Percentiles rank a stretch among this genome's conserved stretches.
phyloP scores from a whole-genome alignment of 1,140 invertebrate genomes.

The Neelides sp. region DNA sequence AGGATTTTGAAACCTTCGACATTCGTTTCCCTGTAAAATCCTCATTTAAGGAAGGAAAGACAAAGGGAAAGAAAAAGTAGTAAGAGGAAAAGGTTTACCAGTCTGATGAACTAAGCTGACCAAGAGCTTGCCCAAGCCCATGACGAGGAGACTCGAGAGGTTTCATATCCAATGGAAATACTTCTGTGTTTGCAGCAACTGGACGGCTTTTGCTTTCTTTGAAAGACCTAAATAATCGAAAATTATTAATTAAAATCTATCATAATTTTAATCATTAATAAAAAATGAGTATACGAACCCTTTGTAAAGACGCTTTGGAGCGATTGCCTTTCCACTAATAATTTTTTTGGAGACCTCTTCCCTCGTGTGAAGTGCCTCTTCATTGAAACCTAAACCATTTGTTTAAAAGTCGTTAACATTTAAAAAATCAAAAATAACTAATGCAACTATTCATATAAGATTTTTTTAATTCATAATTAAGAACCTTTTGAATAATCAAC shows the following conservation, averaged over 20 bases:
- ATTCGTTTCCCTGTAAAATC: slow-evolving; percentile 60
- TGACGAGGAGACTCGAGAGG: slow-evolving; percentile 48
- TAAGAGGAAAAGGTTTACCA: slow-evolving; percentile 44
- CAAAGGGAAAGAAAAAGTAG: slow-evolving; percentile 1
- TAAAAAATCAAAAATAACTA: no score
- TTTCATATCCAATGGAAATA: slow-evolving; percentile 33
- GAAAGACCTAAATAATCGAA: slow-evolving; percentile 16
- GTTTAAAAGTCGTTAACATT: no score
- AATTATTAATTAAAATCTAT: neutral
- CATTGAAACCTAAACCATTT: no score
- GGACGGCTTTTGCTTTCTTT: slow-evolving; percentile 7
- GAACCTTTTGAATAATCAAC: no score
- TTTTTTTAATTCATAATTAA: no score
- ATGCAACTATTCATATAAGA: no score
- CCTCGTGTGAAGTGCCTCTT: no score
- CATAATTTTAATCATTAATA: no score
- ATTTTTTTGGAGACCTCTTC: no score
- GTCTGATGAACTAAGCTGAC: slow-evolving; percentile 56
- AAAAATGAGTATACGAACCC: slow-evolving; percentile 4
- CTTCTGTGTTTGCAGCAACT: neutral
- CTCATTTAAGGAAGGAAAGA: slow-evolving; percentile 10
- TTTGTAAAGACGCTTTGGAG: slow-evolving; percentile 11
- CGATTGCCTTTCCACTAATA: neutral
- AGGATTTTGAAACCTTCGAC: slow-evolving; percentile 61
- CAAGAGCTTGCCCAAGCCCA: slow-evolving; percentile 48